A percentile compares a stretch with the other conserved stretches of the same genome.
These are phyloP conservation scores for Napeogenes sylphis DNA, from an alignment of 2,888 invertebrate genomes.

Conservation along the genomic window DNA sequence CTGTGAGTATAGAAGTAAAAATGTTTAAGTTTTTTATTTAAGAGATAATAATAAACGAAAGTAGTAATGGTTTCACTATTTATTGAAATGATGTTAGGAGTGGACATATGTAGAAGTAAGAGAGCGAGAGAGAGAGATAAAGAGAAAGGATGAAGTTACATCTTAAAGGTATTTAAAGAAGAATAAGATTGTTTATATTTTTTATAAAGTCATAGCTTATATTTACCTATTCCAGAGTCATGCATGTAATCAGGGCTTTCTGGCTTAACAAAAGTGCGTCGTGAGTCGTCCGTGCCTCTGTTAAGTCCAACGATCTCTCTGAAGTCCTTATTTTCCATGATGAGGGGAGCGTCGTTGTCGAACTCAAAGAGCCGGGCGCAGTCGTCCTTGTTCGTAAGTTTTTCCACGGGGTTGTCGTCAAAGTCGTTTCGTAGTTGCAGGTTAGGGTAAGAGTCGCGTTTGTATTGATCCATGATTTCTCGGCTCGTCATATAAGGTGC, in stretches of 20 bases:
- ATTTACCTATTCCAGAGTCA: constrained; percentile 73
- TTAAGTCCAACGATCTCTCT: constrained; percentile 70
- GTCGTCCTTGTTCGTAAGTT: constrained; percentile 66
- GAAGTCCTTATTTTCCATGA: constrained; percentile 72
- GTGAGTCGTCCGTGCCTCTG: constrained; percentile 68
- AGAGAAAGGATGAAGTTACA: no score
- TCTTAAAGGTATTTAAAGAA: no score
- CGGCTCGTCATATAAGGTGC: constrained; percentile 64
- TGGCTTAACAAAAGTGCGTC: constrained; percentile 72
- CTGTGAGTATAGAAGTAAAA: constrained; percentile 34
- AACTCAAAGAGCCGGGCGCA: constrained; percentile 77
- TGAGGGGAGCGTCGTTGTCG: constrained; percentile 75
- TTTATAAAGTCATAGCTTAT: not conserved
- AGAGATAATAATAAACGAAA: no score
- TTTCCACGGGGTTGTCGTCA: constrained; percentile 66
- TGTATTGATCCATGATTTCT: constrained; percentile 58
- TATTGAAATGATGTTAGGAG: no score
- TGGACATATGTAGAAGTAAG: no score
- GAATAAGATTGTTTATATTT: not conserved
- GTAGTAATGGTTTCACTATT: no score
- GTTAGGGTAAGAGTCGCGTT: constrained; percentile 53
- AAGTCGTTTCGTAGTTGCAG: constrained; percentile 48
- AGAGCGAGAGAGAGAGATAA: no score
- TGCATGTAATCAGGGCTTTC: constrained; percentile 76
- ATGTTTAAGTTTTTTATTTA: no score